A percentile compares a stretch with the other conserved stretches of the same genome.
phyloP scores from a whole-genome alignment of 2,797 vertebrate species.

The Zalophus californianus region DNA sequence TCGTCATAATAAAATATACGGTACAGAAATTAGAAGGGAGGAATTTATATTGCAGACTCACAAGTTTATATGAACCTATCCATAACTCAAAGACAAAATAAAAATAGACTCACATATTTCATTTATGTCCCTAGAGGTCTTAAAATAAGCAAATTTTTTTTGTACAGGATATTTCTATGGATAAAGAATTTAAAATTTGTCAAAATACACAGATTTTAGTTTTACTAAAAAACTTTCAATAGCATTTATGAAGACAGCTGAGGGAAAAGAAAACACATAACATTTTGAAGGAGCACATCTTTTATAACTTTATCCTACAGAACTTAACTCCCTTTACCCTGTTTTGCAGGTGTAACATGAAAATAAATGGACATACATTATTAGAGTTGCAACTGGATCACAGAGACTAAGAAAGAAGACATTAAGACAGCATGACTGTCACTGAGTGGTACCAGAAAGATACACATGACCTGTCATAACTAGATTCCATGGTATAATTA shows the following conservation, averaged over 20 bases:
- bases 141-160: constrained; percentile 52
- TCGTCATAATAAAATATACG: constrained; percentile 51
- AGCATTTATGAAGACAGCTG: constrained; percentile 31
- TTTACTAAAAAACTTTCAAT: neutral
- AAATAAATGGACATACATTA: neutral
- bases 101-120: constrained; percentile 18
- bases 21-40: constrained; percentile 45
- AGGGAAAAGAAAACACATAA: neutral
- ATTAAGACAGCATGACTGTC: neutral
- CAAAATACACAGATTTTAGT: constrained; percentile 5
- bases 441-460: neutral
- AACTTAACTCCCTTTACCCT: neutral
- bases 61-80: constrained; percentile 36
- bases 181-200: constrained; percentile 41
- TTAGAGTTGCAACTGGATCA: neutral
- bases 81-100: constrained; percentile 59
- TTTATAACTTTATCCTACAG: neutral
- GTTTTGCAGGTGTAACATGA: neutral
- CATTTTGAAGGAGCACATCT: neutral
- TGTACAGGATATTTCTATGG: constrained; percentile 46
- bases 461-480: neutral
- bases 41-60: constrained; percentile 5
- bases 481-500: neutral
- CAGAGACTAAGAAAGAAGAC: neutral
- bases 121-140: constrained; percentile 65